Evolutionary conservation across 2,888 invertebrate species (phyloP).

Genomic region (Diachrysia chrysitis): DNA sequence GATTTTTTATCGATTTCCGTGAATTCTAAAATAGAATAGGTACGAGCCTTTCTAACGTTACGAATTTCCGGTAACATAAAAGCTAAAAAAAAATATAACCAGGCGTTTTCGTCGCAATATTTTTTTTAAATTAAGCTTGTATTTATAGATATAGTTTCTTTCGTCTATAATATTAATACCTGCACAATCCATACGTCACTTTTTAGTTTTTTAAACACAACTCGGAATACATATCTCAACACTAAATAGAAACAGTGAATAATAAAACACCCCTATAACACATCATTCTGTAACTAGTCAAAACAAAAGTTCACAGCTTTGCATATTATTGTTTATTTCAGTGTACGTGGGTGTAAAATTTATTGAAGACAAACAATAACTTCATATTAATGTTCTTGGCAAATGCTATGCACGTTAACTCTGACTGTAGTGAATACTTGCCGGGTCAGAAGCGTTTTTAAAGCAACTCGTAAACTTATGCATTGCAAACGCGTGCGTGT

Average conservation of each 20-base stretch:
- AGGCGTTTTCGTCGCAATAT: not conserved
- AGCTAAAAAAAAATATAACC: not conserved
- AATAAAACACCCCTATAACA: not conserved
- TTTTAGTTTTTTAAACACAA: not conserved
- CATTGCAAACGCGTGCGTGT: slow-evolving; percentile 36
- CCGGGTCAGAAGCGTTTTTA: slow-evolving; percentile 30
- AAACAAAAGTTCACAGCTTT: slow-evolving; percentile 7
- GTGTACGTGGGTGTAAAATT: slow-evolving; percentile 17
- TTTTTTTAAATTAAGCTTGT: too few species aligned
- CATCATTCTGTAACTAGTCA: not conserved
- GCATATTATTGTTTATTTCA: slow-evolving; percentile 23
- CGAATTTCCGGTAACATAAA: not conserved
- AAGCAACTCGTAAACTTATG: slow-evolving; percentile 49
- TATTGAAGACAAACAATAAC: slow-evolving; percentile 33
- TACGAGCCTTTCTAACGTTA: not conserved
- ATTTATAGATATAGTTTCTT: too few species aligned
- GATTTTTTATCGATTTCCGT: not conserved
- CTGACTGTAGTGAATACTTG: slow-evolving; percentile 8
- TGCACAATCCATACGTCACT: not conserved
- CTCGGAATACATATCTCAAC: not conserved
- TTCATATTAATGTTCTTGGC: slow-evolving; percentile 50
- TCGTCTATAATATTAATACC: not conserved
- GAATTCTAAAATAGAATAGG: not conserved
- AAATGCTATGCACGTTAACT: slow-evolving; percentile 13
- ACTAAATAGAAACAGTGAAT: not conserved